Evolutionary conservation across 1,140 invertebrate genomes (phyloP).

Genomic region (Pachypeltis micranthus): DNA sequence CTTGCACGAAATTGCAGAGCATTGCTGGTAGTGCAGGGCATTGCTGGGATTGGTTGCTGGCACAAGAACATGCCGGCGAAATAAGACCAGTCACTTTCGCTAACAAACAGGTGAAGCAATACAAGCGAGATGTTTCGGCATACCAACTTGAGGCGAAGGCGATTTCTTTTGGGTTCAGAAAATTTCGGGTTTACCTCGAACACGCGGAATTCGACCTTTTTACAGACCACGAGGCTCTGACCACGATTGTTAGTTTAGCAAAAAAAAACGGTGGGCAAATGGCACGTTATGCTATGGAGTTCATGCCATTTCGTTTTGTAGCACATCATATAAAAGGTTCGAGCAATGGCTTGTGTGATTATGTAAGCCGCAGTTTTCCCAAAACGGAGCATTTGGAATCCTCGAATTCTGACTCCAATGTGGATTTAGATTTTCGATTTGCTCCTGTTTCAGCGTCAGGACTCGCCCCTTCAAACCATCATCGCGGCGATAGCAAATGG

Average conservation of each 20-base stretch:
- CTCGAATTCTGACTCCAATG: not conserved
- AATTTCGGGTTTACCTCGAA: not conserved
- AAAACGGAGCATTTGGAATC: not conserved
- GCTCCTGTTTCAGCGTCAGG: not conserved
- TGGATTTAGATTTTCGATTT: too few species aligned
- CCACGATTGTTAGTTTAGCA: not conserved
- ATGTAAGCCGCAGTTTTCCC: not conserved
- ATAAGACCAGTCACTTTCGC: not conserved
- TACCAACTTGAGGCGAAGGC: not conserved
- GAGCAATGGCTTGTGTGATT: not conserved
- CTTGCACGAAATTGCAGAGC: too few species aligned
- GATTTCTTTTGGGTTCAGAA: not conserved
- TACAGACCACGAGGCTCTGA: too few species aligned
- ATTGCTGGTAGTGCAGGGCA: too few species aligned
- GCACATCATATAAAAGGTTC: not conserved
- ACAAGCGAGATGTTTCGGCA: not conserved
- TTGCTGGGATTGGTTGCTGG: too few species aligned
- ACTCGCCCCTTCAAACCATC: not conserved
- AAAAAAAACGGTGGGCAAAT: not conserved
- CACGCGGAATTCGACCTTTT: not conserved
- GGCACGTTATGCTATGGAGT: not conserved
- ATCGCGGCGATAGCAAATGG: not conserved
- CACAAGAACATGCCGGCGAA: not conserved
- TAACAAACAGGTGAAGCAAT: not conserved
- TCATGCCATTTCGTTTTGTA: not conserved